Evolutionary conservation across 2,113 vertebrate genomes (phyloP), one percentile per base, ranked within the genome.

Genomic region (Hippocampus mohnikei): DNA sequence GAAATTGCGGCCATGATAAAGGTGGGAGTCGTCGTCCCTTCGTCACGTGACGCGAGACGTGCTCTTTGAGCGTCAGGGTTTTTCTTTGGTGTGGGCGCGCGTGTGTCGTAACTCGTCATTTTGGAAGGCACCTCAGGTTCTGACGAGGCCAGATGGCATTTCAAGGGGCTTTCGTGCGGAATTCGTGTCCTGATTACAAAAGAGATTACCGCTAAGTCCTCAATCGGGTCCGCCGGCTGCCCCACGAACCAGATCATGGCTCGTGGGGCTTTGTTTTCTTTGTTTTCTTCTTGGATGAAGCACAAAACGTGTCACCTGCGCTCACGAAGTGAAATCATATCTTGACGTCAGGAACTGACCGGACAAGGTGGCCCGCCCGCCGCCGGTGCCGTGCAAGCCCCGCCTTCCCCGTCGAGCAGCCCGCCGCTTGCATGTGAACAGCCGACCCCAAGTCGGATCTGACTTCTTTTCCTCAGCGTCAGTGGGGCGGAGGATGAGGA

Each of bases 1-100:
- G 8, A 60, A 80, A 85, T 70, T 81, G 62, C 70, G 81, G 78
- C 58, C 81, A 83, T 85, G 79, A 88, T 83, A 81, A 83, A 88
- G 90, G 88, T 90, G 74, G 69, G 88, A 85, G 71, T 58, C 55
- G 12, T 44, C 10, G 10, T 12, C 11, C 2, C 5, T 1, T 33
- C 42, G 42, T 10, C 11, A 44, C 0, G 42, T 3, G 12, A 12
- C 42, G 42, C 3, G 42, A 44, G 42, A 44, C 5, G 6, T n/a
- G n/a, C n/a, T 61, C 5, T 16, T 27, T 60, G 56, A 2, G 56
- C 37, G 29, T 8, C 72, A 25, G 16, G 15, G 15, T 8, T 53
- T 21, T n/a, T n/a, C 1, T 52, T 53, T n/a, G n/a, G 21, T 53
- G 50, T 3, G 16, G 15, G 18, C 18, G 5, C 20, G 2, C 18